Evolutionary conservation across 2,888 invertebrate species (phyloP), one percentile per base, ranked within the genome.

Genomic region (Cerastis rubricosa): DNA sequence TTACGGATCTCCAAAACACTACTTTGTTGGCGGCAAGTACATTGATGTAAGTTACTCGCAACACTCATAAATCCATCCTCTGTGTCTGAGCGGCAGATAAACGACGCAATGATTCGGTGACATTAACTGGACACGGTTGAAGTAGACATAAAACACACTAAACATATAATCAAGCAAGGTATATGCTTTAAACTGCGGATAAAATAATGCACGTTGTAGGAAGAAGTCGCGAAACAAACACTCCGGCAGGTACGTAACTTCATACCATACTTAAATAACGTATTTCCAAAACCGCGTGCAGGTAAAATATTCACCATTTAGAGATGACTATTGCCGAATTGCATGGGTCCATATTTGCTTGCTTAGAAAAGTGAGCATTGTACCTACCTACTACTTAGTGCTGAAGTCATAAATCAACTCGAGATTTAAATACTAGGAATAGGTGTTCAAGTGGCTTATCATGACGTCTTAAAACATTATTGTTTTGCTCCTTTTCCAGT

Each of bases 21-120:
- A 25, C 63, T 63, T 77, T 43, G 70, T 76, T 80, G 67, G 71
- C 57, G 77, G 77, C 77, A 29, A 64, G 43, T 25, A 61, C 35
- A 76, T 70, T 76, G 54, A 70, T 70, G 80, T 80, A n/a, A 54
- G 71, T 47, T 40, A 29, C 40, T 80, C 29, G 51, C 35, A 45
- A 79, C 40, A 54, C 61, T 71, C 63, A 47, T 79, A 70, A 40
- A 29, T 61, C 8, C 8, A 61, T 47, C 25, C 45, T 68, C 25
- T 51, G 49, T 25, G 19, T 51, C 29, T 47, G 8, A 47, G n/a
- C 51, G 35, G 22, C 19, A 63, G 51, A 76, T 79, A 59, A 61
- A 51, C 49, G 43, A 61, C 57, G n/a, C n/a, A n/a, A 22, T n/a
- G 29, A 68, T 45, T 22, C 66, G 17, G 25, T 54, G 65, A 54